Conservation (phyloP, 2,797 vertebrate genomes). For the Dallia pectoralis region DNA sequence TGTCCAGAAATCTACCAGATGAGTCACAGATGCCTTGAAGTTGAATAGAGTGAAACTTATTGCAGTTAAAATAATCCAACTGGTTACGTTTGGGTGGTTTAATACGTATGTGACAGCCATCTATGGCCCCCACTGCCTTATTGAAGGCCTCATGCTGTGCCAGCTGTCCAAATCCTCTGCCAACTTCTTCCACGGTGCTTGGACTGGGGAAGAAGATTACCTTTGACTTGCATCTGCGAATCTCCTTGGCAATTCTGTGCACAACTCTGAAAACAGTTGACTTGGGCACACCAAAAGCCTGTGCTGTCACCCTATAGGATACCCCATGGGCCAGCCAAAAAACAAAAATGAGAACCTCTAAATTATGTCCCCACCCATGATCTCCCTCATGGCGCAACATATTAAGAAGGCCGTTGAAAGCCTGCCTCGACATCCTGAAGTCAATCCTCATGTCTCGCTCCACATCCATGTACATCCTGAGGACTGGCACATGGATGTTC, state of each 20-base stretch:
- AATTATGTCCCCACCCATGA: constrained; percentile 17
- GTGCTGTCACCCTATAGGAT: constrained; percentile 3
- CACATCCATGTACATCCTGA: not conserved
- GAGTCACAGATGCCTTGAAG: constrained; percentile 32
- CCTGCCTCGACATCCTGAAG: constrained; percentile 2
- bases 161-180: constrained; percentile 13
- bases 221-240: constrained; percentile 2
- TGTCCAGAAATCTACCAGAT: constrained; percentile 24
- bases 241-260: constrained; percentile 18
- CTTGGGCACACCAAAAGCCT: constrained; percentile 13
- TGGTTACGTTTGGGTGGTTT: constrained; percentile 8
- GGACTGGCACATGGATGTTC: constrained; percentile 12
- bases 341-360: constrained; percentile 22
- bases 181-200: constrained; percentile 13
- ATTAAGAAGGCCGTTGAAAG: not conserved
- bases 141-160: constrained; percentile 10
- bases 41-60: constrained; percentile 20
- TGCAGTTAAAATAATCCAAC: constrained; percentile 12
- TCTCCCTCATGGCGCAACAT: not conserved
- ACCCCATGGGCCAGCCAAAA: constrained; percentile 14
- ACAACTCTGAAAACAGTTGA: constrained; percentile 12
- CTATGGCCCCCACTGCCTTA: constrained; percentile 16
- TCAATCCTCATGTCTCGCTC: not conserved
- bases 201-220: constrained; percentile 11
- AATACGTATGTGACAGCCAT: constrained; percentile 13